Base-by-base conservation (phyloP, 92 coral and sea anemone species). In the Epizoanthus ramosus region DNA sequence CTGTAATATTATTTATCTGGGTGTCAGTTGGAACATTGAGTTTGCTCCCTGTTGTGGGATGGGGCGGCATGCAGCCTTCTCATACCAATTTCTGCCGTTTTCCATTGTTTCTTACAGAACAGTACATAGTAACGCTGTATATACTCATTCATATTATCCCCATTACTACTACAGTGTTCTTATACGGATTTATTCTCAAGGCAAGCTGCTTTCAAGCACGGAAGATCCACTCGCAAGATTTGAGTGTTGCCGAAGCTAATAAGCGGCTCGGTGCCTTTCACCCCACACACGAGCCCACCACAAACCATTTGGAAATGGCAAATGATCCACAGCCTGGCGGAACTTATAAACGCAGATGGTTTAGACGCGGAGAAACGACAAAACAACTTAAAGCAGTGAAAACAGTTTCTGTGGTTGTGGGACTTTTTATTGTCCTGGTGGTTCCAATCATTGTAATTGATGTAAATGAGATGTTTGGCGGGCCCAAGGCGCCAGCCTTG, bases 391-490 rank as follows among this genome's bases (percentile, higher is more conserved):
- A 86, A 54, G 87, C 92, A 0, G 90, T 88, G 4, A 80, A 81
- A 31, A 83, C 87, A 6, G 92, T 91, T 6, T 82, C 88, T 4
- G 74, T 69, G 18, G 45, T 91, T 41, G 88, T 91, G 14, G 92
- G 94, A 1, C 69, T 88, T 54, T 91, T 91, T 24, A 85, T 91
- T 5, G 7, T 91, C 7, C 80, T 91, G n/a, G 87, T 88, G 12
- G 87, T 80, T 22, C 94, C 94, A 0, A 91, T 91, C 0, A 80
- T 85, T 4, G 15, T 83, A 14, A 79, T 91, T 58, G 94, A 91
- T 71, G 80, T 91, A 10, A 57, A 88, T n/a, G 92, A 88, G 18
- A 85, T 88, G 86, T 31, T 83, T 0, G 94, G 92, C 1, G 94
- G 94, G 1, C 92, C 90, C 0, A 61, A 14, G n/a, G 90, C 85